phyloP scores from a whole-genome alignment of 2,113 vertebrate genomes.

The Cyanoramphus novaezelandiae region DNA sequence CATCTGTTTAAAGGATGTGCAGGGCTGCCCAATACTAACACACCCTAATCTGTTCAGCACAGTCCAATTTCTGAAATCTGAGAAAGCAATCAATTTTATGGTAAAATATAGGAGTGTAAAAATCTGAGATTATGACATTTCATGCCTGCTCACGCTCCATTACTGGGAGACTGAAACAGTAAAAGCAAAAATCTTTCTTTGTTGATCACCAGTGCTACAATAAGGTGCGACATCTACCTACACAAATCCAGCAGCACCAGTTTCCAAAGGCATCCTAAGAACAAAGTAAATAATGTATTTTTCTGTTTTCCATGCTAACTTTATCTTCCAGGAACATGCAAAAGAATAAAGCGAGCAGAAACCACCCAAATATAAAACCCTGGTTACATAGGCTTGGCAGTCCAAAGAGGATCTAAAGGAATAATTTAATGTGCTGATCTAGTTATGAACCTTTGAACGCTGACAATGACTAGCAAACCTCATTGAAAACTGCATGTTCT shows the following conservation, averaged over 20 bases:
- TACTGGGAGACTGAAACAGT: neutral
- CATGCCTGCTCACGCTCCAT: neutral
- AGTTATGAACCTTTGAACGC: neutral
- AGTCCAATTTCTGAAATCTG: neutral
- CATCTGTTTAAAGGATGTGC: neutral
- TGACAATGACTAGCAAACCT: neutral
- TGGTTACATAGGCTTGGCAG: neutral
- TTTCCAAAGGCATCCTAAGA: neutral
- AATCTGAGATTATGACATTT: neutral
- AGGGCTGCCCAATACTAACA: neutral
- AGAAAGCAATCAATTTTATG: constrained; percentile 21
- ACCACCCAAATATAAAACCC: neutral
- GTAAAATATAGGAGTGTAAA: neutral
- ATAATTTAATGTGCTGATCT: neutral
- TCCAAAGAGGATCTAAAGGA: neutral
- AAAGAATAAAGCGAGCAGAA: neutral
- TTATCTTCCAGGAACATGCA: neutral
- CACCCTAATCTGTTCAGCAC: neutral
- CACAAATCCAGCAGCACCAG: neutral
- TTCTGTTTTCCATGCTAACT: neutral
- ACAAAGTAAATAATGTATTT: neutral
- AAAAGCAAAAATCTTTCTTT: neutral
- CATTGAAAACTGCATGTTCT: neutral
- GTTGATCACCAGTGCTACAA: neutral
- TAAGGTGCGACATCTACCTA: neutral